Base-by-base conservation (phyloP, 1,140 invertebrate species). In the Glossosoma conforme region DNA sequence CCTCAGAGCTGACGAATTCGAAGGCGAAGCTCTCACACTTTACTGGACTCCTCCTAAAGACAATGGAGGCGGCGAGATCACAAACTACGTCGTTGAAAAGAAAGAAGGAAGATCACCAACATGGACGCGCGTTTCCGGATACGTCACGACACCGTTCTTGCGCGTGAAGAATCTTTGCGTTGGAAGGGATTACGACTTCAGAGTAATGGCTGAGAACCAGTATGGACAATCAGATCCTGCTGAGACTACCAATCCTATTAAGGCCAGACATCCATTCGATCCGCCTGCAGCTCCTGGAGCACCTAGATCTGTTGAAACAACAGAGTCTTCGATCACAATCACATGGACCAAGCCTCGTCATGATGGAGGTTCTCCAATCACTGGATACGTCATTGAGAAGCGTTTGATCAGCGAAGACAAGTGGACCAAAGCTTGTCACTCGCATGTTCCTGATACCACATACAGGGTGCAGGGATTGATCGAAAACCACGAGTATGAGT, bases 11-110 rank as follows among this genome's bases (percentile, higher is more conserved):
- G 89, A 94, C 57, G 94, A 99, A 65, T 93, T 98, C 63, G 90
- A 87, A 48, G 96, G 94, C 5, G 95, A 98, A 71, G 86, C 91
- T 32, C 80, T 98, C 14, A 97, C 93, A 0, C 74, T 99, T 2
- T 91, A 87, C 72, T 99, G 97, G 97, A 88, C 86, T 63, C 89
- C 95, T 61, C 96, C 97, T 1, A 91, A 89, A 61, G 91, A 94
- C 67, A 95, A 97, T 66, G 95, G 94, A 14, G 96, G 97, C 14
- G 87, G 91, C 22, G 88, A 91, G 19, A 83, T 99, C 44, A 95
- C 91, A 3, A 98, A 98, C 65, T 99, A 99, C 65, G 86, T 97
- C 33, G 83, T 99, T 41, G 97, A 99, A 70, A 97, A 91, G 73
- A 86, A 85, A 56, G 95, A 97, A 75, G 78, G 84, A 3, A 80